Evolutionary conservation across 2,797 vertebrate species (phyloP).

Genomic region (Pempheris klunzingeri): DNA sequence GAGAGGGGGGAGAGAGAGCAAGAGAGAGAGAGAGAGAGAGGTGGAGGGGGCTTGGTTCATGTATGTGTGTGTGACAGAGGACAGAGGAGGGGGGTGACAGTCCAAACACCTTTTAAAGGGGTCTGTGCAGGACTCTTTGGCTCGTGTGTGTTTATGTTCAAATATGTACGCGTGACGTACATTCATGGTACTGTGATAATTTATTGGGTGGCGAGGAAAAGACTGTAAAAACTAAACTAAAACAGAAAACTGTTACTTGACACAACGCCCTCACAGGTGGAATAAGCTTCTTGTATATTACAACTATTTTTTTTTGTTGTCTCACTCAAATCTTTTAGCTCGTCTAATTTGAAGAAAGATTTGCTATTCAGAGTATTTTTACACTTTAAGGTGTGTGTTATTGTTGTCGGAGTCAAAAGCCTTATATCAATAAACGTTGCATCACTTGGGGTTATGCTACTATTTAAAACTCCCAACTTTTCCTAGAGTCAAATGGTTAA

Average conservation of each 20-base stretch:
- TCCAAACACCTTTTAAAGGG: conserved; percentile 67
- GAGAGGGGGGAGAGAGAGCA: no score
- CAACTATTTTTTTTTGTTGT: conserved; percentile 75
- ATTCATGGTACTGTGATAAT: conserved; percentile 87
- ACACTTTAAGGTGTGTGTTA: conserved; percentile 67
- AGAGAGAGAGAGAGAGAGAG: no score
- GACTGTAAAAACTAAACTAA: conserved; percentile 66
- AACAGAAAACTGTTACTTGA: conserved; percentile 87
- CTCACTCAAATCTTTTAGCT: conserved; percentile 71
- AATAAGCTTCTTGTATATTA: conserved; percentile 82
- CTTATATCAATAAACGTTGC: conserved; percentile 52
- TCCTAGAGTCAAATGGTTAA: conserved; percentile 49
- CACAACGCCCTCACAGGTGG: conserved; percentile 78
- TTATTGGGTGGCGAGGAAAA: conserved; percentile 82
- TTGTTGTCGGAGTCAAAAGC: conserved; percentile 65
- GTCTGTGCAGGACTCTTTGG: conserved; percentile 43
- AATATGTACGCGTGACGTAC: conserved; percentile 69
- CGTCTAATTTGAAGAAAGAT: conserved; percentile 66
- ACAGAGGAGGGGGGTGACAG: conserved; percentile 48
- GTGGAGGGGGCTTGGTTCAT: not conserved
- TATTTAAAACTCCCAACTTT: conserved; percentile 41
- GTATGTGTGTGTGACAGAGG: conserved; percentile 42
- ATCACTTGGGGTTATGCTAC: conserved; percentile 50
- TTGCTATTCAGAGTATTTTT: conserved; percentile 79
- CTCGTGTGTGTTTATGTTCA: conserved; percentile 65